These are phyloP conservation scores for Myripristis murdjan DNA, from an alignment of 2,797 vertebrate genomes.

Conservation along the genomic window DNA sequence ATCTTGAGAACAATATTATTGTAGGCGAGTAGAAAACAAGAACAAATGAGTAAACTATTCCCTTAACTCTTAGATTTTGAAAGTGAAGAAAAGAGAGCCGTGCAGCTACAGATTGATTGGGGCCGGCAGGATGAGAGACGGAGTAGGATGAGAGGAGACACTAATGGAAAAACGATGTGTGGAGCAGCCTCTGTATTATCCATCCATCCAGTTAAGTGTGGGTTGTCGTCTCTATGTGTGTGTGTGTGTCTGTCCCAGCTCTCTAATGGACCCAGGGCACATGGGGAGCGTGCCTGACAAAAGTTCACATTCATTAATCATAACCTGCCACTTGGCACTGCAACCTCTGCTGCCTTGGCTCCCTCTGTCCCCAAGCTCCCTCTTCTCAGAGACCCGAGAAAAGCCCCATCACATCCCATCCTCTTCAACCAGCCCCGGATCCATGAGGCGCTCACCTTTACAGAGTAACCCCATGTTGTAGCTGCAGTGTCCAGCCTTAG, in stretches of 20 bases:
- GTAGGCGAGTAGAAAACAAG: neutral
- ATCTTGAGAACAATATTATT: conserved; percentile 7
- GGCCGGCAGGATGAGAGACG: conserved; percentile 39
- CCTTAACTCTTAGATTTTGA: too few relatives aligned
- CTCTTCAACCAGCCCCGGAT: conserved; percentile 12
- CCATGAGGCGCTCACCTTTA: neutral
- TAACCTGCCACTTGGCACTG: conserved; percentile 64
- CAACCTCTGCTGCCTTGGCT: conserved; percentile 50
- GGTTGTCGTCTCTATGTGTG: conserved; percentile 26
- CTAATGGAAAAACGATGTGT: conserved; percentile 71
- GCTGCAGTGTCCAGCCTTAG: neutral
- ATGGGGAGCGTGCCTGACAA: conserved; percentile 57
- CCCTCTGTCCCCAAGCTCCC: conserved; percentile 22
- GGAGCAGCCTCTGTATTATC: conserved; percentile 59
- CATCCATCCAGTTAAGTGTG: conserved; percentile 60
- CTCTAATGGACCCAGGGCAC: conserved; percentile 65
- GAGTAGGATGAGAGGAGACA: conserved; percentile 52
- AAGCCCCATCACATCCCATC: conserved; percentile 21
- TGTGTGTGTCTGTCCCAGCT: conserved; percentile 30
- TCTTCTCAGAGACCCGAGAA: neutral
- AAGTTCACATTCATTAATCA: conserved; percentile 84
- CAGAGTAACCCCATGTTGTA: too few relatives aligned
- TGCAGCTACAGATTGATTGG: conserved; percentile 47
- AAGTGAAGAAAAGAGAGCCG: conserved; percentile 5
- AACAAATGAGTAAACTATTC: neutral